Evolutionary conservation across 2,888 invertebrate genomes (phyloP), one percentile per base, ranked within the genome.

Genomic region (Nymphalis polychloros): DNA sequence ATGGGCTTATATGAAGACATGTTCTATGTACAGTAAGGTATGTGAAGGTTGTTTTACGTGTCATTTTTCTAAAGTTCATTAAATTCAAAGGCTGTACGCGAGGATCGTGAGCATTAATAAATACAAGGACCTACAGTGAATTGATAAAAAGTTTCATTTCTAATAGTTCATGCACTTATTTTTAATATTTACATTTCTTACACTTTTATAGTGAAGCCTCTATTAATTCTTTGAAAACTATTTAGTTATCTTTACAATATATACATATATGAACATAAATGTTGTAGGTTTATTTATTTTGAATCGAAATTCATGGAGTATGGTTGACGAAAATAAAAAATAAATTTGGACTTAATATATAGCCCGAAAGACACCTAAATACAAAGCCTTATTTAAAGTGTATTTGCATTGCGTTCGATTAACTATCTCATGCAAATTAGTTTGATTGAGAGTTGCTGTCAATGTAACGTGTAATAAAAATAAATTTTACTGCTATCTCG

Each of bases 51-150:
- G 64, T 59, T 17, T 52, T 55, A 57, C 57, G 64, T 46, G 62
- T 49, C n/a, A 67, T 60, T 63, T 60, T 53, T 65, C 52, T 52
- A 55, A 61, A 8, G 46, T 52, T 67, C 49, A 64, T 70, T 52
- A 59, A 59, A 79, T 78, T 75, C 79, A 71, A 63, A 57, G 49
- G 68, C 48, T 73, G 77, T 78, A 19, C 64, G 31, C 46, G 63
- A 55, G 63, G 63, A 68, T 69, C 72, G 75, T 72, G 73, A 69
- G 68, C 73, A 72, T 74, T 73, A 79, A 75, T 78, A 76, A 74
- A 75, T 64, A 61, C 62, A 61, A 61, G n/a, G 69, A 55, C 66
- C 59, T 63, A 68, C 64, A 63, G 60, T 72, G 76, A 77, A 78
- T 78, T 60, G 4, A 57, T 71, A 64, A 75, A 74, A 68, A 64